Percentiles rank a stretch among this genome's conserved stretches.
These are phyloP conservation scores for Petrocephalus sullivani DNA, from an alignment of 2,797 vertebrate genomes.

Conservation along the genomic window DNA sequence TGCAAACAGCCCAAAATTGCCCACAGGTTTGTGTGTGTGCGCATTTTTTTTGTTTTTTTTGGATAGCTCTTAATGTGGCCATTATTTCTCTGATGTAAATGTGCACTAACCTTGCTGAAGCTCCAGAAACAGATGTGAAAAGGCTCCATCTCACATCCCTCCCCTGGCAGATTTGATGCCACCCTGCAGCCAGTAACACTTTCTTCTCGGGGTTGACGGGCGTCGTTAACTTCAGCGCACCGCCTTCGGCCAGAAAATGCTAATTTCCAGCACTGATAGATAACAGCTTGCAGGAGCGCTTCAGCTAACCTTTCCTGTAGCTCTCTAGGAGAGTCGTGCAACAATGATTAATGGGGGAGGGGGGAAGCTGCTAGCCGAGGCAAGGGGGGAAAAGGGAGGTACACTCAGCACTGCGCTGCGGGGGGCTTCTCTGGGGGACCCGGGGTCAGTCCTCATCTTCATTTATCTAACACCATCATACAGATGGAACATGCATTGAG, in stretches of 20 bases:
- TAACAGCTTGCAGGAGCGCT: neutral
- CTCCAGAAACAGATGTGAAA: slow-evolving; percentile 4
- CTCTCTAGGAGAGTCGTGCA: neutral
- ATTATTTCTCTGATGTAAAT: neutral
- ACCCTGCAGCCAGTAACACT: neutral
- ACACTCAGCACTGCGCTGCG: neutral
- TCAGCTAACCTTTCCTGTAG: slow-evolving; percentile 12
- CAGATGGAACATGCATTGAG: neutral
- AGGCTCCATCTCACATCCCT: neutral
- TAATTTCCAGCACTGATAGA: slow-evolving; percentile 17
- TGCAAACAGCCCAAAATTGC: neutral
- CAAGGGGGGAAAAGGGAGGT: neutral
- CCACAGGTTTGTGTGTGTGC: neutral
- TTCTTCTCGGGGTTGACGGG: neutral
- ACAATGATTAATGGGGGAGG: slow-evolving; percentile 4
- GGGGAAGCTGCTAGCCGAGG: neutral
- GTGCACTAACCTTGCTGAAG: neutral
- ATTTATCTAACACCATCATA: neutral
- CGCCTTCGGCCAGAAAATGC: neutral
- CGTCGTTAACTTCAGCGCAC: neutral
- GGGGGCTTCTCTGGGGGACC: neutral
- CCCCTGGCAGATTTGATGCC: neutral
- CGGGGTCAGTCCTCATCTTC: neutral
- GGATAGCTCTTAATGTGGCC: neutral
- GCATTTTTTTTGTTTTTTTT: neutral